Base-by-base conservation (phyloP, 2,113 vertebrate genomes). In the Larimichthys polyactis region DNA sequence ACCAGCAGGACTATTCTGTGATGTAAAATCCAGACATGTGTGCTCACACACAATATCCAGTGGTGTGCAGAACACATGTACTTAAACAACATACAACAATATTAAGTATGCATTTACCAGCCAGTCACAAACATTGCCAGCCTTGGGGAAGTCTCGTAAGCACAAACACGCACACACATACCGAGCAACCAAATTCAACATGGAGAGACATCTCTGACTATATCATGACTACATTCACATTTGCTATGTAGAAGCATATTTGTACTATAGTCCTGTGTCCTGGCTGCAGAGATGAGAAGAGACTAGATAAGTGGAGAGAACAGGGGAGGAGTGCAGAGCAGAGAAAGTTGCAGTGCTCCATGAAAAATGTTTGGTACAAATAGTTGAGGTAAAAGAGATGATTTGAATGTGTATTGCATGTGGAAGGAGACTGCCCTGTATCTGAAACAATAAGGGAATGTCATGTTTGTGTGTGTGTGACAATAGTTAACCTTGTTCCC, bases 331-430 rank as follows among this genome's bases (percentile, higher is more conserved):
- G 67, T 78, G 78, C 73, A 63, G 60, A 85, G 78, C 70, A 87
- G 89, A 89, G 88, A 88, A 84, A 89, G 87, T 73, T 83, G 63
- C 74, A 79, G 67, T 81, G 85, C 79, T 86, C 85, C 83, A 84
- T 86, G 79, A 89, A 83, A 90, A 88, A 88, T 87, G 9, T 11
- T 51, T 83, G 85, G 87, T 79, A 67, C 59, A 81, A 81, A 86
- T 75, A 86, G 62, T 84, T 70, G 68, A 77, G 57, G 76, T 83
- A 15, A 74, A 86, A 76, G 63, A 83, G 51, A 24, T 52, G 52
- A 19, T 22, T 14, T 63, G 32, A 11, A 2, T 59, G 65, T 70
- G 49, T 29, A 3, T 27, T 2, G 27, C 43, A 11, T 22, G 27
- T 22, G 46, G 59, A 49, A 10, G 66, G 54, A 32, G 27, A 83